A percentile compares a stretch with the other conserved stretches of the same genome.
phyloP scores from a whole-genome alignment of 2,797 vertebrate species.

The Trematomus bernacchii region DNA sequence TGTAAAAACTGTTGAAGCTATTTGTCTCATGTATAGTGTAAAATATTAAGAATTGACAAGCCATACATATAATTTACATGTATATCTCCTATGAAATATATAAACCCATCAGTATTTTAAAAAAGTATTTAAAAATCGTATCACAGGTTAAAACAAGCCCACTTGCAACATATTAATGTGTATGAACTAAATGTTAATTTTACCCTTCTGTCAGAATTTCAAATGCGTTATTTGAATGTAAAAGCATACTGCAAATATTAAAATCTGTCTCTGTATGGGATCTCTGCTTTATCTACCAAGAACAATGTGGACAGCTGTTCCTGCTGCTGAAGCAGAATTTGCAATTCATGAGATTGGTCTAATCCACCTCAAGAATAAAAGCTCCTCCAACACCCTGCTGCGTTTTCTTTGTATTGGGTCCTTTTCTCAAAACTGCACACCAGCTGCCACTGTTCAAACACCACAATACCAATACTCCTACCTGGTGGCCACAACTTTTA shows the following conservation, averaged over 20 bases:
- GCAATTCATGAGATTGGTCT: constrained; percentile 63
- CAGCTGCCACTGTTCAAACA: constrained; percentile 44
- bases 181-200: background rate
- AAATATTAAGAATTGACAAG: background rate
- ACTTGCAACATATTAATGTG: background rate
- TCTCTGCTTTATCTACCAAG: background rate
- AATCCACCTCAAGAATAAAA: constrained; percentile 56
- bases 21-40: too few species aligned
- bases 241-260: background rate
- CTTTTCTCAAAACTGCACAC: background rate
- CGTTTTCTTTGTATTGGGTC: constrained; percentile 37
- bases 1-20: too few species aligned
- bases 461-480: constrained; percentile 44
- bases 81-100: background rate
- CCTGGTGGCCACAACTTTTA: constrained; percentile 52
- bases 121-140: too few species aligned
- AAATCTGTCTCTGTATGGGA: background rate
- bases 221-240: background rate
- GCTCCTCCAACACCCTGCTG: constrained; percentile 12
- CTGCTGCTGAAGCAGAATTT: constrained; percentile 50
- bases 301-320: constrained; percentile 54
- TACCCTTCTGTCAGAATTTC: background rate
- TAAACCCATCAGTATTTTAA: too few species aligned
- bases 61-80: background rate
- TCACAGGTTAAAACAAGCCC: background rate